Evolutionary conservation across 2,888 invertebrate genomes (phyloP), one percentile per base, ranked within the genome.

Genomic region (Agrilus biguttatus): DNA sequence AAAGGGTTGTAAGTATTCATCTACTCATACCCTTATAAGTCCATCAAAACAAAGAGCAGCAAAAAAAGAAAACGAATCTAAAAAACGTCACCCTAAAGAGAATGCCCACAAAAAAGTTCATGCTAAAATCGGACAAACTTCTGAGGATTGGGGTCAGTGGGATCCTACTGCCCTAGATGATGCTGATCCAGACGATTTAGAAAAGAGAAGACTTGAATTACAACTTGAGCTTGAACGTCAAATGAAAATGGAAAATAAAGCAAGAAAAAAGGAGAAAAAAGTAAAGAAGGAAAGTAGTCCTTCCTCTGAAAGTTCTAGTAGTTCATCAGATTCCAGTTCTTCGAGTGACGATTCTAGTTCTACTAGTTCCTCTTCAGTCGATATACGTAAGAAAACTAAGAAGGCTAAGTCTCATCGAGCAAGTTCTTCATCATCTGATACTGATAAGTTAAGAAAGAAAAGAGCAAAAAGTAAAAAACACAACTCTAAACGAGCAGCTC

Each of bases 81-180:
- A 59, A 60, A 57, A 56, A 67, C 48, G 51, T 47, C 45, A 53
- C 42, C 39, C 52, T 48, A 47, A 59, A 55, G 49, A 78, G 64
- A 76, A 77, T 63, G 69, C 71, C 49, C 78, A 77, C 63, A 80
- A 73, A 64, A 71, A 79, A 53, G 63, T 77, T 44, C 77, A 75
- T 59, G 76, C 78, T 45, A 77, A 72, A 55, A 66, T 70, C 50
- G 63, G 44, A n/a, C 50, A 38, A 44, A 66, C 49, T 57, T 77
- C 78, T 43, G 61, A 69, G 45, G 78, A 80, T 62, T 78, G 81
- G 67, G 80, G 80, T 60, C 78, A 77, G 61, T 83, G 83, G 83
- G 80, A 83, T 63, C 82, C 81, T 63, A 80, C 78, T 59, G 80
- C 82, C 68, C 65, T 85, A 66, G 84, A 84, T 62, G 83, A 82